A percentile compares a stretch with the other conserved stretches of the same genome.
These are phyloP conservation scores for Diacarnus erythraeanus DNA, from an alignment of 37 sponge, comb jelly and placozoan genomes.

Conservation along the genomic window DNA sequence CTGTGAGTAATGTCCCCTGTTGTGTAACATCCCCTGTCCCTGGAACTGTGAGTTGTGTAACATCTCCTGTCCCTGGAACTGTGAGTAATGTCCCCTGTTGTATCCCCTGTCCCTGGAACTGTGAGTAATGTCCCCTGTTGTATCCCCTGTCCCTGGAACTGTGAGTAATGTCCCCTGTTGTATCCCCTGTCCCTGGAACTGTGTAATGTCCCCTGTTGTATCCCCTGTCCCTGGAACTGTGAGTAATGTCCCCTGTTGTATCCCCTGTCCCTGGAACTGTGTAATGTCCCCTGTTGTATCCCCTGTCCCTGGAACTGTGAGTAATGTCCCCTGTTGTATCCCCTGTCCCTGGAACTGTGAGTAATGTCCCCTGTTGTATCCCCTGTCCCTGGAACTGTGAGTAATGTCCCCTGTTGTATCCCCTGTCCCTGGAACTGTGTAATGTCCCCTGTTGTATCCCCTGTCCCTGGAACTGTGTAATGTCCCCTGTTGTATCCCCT, in stretches of 20 bases:
- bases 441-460: constrained; percentile 34
- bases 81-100: constrained; percentile 39
- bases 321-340: constrained; percentile 34
- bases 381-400: constrained; percentile 71
- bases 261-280: constrained; percentile 74
- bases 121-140: constrained; percentile 39
- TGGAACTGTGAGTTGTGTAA: constrained; percentile 57
- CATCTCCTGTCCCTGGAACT: constrained; percentile 68
- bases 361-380: constrained; percentile 34
- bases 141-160: constrained; percentile 69
- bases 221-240: constrained; percentile 74
- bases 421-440: constrained; percentile 71
- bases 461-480: constrained; percentile 76
- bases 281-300: constrained; percentile 36
- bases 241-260: constrained; percentile 23
- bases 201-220: constrained; percentile 48
- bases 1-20: constrained; percentile 45
- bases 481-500: constrained; percentile 23
- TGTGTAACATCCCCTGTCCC: constrained; percentile 59
- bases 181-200: constrained; percentile 69
- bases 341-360: constrained; percentile 71
- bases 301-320: constrained; percentile 71
- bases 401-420: constrained; percentile 34
- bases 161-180: constrained; percentile 39
- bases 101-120: constrained; percentile 69